Percentiles rank a stretch among this genome's conserved stretches.
These are phyloP conservation scores for Rhodeus uyekii DNA, from an alignment of 2,797 vertebrate genomes.

Conservation along the genomic window DNA sequence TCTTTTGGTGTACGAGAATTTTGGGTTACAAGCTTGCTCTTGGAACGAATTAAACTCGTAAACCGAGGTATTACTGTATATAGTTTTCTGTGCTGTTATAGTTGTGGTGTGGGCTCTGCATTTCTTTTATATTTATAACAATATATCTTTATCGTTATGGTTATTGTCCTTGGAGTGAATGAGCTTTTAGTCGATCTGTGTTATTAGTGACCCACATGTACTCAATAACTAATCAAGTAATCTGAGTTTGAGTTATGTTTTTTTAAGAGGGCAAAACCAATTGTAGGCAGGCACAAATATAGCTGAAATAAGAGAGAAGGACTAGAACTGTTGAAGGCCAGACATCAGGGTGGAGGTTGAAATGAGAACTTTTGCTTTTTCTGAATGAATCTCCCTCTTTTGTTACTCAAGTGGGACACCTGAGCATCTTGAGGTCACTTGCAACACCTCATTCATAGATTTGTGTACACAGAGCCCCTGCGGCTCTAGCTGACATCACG, in stretches of 20 bases:
- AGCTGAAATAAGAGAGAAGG: slow-evolving; percentile 3
- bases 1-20: too few relatives aligned
- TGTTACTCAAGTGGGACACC: slow-evolving; percentile 24
- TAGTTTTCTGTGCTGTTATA: neutral
- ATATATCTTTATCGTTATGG: neutral
- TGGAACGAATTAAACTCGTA: too few relatives aligned
- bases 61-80: too few relatives aligned
- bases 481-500: slow-evolving; percentile 38
- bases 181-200: neutral
- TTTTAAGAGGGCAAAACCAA: slow-evolving; percentile 36
- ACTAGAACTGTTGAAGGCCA: neutral
- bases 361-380: slow-evolving; percentile 8
- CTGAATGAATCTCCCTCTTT: slow-evolving; percentile 34
- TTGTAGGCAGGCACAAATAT: slow-evolving; percentile 23
- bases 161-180: too few relatives aligned
- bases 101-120: neutral
- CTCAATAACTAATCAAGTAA: slow-evolving; percentile 14
- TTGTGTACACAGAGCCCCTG: neutral
- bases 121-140: neutral
- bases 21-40: too few relatives aligned
- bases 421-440: neutral
- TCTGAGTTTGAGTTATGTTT: slow-evolving; percentile 11
- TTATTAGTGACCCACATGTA: slow-evolving; percentile 18
- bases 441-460: neutral
- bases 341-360: neutral